Base-by-base conservation (phyloP, 1,140 invertebrate species). In the Bacillus rossius region DNA sequence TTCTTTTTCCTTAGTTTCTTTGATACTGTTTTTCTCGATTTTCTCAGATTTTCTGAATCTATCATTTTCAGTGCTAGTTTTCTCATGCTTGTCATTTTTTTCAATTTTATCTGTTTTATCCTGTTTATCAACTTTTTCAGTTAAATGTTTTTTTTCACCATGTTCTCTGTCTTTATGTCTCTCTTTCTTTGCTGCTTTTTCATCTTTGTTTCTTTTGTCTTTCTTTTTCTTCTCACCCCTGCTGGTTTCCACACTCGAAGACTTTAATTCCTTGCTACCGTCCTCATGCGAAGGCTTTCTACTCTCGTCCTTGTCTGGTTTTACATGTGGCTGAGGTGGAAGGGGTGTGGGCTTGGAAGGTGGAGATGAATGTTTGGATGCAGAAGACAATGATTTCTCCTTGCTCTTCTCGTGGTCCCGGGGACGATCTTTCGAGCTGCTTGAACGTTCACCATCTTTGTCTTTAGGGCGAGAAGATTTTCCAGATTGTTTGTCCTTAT, bases 401-500 rank as follows among this genome's bases (percentile, higher is more conserved):
- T 81, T 80, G 60, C 83, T 82, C 2, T 79, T 65, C 71, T 75
- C 72, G 67, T 68, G 78, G 72, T 57, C 77, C 73, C 71, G 76
- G 68, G 75, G 48, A 41, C 63, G 67, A 41, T 69, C 68, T 37
- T 55, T 56, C 17, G 49, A 42, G 17, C 42, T 53, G 29, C 37
- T 20, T 7, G 25, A 20, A 19, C 19, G 14, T 43, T 54, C 25
- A 43, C 38, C 51, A 22, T 62, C 16, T 51, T 65, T 56, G 8
- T 64, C 8, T 14, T 60, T 26, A 8, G 54, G 57, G 5, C 29
- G 29, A 7, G 29, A 34, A 34, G 29, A 34, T 34, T 34, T 34
- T 10, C 29, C 29, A 10, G 29, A 34, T 10, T 34, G 29, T 34
- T 34, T 34, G 29, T 34, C 29, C 42, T 72, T 73, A 48, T 63